These are phyloP conservation scores for Samia ricini DNA, from an alignment of 1,140 invertebrate species.

Conservation along the genomic window DNA sequence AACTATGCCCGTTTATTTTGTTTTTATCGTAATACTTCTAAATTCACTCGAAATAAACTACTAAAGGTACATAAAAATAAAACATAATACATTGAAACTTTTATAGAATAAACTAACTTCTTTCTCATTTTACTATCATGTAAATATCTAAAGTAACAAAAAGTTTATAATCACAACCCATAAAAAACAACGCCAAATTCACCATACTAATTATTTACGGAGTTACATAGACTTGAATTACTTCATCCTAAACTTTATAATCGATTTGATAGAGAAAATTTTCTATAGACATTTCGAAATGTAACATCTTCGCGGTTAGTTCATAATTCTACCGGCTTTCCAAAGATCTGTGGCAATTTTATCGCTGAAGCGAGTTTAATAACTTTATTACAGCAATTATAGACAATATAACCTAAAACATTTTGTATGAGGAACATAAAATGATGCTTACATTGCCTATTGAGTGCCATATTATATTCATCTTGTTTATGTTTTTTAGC, in stretches of 20 bases:
- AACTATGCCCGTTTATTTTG: no score
- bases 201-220: not conserved
- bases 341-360: slow-evolving; percentile 5
- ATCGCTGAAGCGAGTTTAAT: not conserved
- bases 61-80: no score
- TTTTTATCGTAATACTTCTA: no score
- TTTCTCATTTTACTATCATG: not conserved
- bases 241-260: slow-evolving; percentile 1
- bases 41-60: no score
- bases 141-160: not conserved
- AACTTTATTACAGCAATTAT: not conserved
- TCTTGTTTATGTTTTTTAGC: no score
- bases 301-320: slow-evolving; percentile 4
- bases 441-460: not conserved
- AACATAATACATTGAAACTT: no score
- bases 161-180: not conserved
- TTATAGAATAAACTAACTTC: no score
- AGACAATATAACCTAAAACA: not conserved
- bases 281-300: slow-evolving; percentile 3
- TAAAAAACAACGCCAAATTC: not conserved
- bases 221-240: not conserved
- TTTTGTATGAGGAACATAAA: not conserved
- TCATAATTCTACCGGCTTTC: slow-evolving; percentile 3
- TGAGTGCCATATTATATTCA: not conserved
- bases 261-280: slow-evolving; percentile 5